phyloP scores from a whole-genome alignment of 1,140 invertebrate genomes.

The Drosophila varians region DNA sequence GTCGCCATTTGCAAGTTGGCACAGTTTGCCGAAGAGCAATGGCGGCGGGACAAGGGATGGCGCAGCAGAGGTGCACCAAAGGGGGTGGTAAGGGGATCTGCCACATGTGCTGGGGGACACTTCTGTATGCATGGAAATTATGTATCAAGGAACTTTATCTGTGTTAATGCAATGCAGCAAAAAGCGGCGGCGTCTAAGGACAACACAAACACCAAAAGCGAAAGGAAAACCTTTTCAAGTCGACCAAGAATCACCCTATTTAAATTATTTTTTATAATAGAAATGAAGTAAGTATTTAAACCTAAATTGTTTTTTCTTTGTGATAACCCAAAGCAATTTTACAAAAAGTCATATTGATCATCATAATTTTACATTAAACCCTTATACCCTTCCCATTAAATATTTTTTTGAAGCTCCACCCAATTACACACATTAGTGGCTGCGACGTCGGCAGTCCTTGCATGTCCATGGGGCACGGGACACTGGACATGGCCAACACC shows the following conservation, averaged over 20 bases:
- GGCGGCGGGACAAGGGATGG: background rate
- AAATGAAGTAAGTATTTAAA: background rate
- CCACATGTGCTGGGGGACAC: constrained; percentile 66
- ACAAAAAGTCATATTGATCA: too few relatives aligned
- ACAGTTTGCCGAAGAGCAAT: constrained; percentile 37
- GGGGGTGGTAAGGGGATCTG: constrained; percentile 11
- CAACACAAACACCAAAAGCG: constrained; percentile 45
- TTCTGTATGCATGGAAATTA: constrained; percentile 76
- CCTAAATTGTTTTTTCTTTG: too few relatives aligned
- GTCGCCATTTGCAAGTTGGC: constrained; percentile 78
- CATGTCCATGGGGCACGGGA: constrained; percentile 14
- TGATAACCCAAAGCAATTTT: too few relatives aligned
- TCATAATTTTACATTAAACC: too few relatives aligned
- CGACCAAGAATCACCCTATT: background rate
- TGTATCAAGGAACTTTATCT: constrained; percentile 82
- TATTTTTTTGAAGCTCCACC: constrained; percentile 25
- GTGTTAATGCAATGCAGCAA: constrained; percentile 81
- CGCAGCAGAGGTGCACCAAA: background rate
- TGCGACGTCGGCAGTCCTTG: constrained; percentile 9
- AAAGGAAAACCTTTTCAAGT: background rate
- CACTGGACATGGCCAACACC: constrained; percentile 5
- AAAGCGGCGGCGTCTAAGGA: constrained; percentile 49
- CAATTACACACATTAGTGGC: constrained; percentile 65
- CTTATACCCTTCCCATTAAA: background rate
- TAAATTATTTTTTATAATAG: background rate